Percentiles rank a stretch among this genome's conserved stretches.
These are phyloP conservation scores for Mormyrops attenuatus DNA, from an alignment of 2,797 vertebrate species.

Conservation along the genomic window DNA sequence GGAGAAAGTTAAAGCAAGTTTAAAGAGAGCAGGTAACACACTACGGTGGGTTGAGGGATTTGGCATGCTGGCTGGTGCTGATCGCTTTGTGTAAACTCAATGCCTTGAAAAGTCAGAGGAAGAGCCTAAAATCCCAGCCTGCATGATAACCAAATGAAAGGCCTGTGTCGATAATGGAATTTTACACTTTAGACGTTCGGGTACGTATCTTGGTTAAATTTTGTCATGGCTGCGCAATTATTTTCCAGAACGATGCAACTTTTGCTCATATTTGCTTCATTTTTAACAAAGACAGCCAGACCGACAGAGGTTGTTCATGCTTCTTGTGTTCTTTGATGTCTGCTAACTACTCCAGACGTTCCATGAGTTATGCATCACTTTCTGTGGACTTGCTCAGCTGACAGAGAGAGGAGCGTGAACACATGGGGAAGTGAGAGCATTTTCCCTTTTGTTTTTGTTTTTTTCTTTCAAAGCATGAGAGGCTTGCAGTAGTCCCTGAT, in stretches of 20 bases:
- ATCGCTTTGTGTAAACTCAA: not conserved
- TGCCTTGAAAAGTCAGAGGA: not conserved
- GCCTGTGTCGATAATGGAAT: not conserved
- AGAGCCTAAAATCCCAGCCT: not conserved
- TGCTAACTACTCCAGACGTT: not conserved
- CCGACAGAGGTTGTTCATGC: not conserved
- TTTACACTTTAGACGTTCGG: not conserved
- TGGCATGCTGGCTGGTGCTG: not conserved
- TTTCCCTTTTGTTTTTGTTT: not conserved
- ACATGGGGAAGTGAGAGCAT: not conserved
- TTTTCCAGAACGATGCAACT: not conserved
- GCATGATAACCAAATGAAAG: not conserved
- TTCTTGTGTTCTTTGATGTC: not conserved
- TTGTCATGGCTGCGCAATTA: not conserved
- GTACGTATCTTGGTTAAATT: not conserved
- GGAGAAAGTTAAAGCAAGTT: not conserved
- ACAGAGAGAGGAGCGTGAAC: not conserved
- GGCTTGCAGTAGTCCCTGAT: not conserved
- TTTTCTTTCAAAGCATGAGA: not conserved
- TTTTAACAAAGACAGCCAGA: not conserved
- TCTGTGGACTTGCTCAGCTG: not conserved
- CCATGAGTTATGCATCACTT: not conserved
- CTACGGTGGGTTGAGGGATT: not conserved
- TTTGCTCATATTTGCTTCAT: not conserved
- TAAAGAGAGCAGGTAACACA: not conserved